Evolutionary conservation across 1,140 invertebrate genomes (phyloP), one percentile per base, ranked within the genome.

Genomic region (Penaeus chinensis): DNA sequence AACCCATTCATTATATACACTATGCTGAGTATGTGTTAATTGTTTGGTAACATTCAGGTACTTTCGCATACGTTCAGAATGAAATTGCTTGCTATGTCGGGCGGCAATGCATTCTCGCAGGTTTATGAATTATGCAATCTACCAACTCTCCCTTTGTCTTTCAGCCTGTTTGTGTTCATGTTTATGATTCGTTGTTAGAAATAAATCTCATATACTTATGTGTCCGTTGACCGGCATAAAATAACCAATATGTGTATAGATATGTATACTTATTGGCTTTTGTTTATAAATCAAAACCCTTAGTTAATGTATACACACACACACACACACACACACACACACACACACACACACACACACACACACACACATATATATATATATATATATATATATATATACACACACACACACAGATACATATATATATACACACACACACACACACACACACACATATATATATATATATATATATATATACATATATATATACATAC

Each of bases 401-500:
- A 32, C 32, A 32, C 32, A 32, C 32, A 32, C 32, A 32, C 32
- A 47, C 37, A 71, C 37, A 71, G 27, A 8, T 71, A 37, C 27
- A 24, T 71, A 37, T 71, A 24, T 71, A 24, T 71, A 24, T 71
- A 22, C 2, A 71, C 27, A 71, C 27, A 71, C 27, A 71, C 27
- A 71, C 27, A 71, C 27, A 71, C 27, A 71, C 27, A 71, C 27
- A 71, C 27, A 71, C 27, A 71, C 27, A 71, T 71, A 71, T 71
- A 71, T 22, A 71, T 71, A 71, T 71, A 71, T 71, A 71, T 71
- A 27, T 71, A 71, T 71, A 71, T 19, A 24, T 27, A 71, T 27
- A 24, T 27, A 71, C 27, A 71, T 27, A 71, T 71, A 71, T 54
- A 10, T 54, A 10, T 54, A 10, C 10, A 10, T 54, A 54, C 10